These are phyloP conservation scores for Resseliella maxima DNA, from an alignment of 2,888 invertebrate genomes.

Conservation along the genomic window DNA sequence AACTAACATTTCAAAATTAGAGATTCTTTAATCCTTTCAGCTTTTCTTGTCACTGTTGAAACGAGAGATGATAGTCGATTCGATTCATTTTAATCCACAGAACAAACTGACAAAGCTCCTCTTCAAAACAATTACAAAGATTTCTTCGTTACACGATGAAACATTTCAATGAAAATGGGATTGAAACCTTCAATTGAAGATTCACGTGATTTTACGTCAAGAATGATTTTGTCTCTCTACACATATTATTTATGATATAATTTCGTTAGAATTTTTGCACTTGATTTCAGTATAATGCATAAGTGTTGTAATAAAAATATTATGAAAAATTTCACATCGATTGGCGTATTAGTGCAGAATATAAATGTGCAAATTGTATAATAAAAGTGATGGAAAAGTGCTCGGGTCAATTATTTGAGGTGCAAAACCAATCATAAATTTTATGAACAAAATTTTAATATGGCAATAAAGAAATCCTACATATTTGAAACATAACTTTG, in stretches of 20 bases:
- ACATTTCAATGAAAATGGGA: background rate
- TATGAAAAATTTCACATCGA: slow-evolving; percentile 1
- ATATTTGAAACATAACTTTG: background rate
- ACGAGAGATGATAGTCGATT: background rate
- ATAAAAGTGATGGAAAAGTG: slow-evolving; percentile 15
- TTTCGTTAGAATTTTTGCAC: background rate
- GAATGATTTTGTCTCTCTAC: background rate
- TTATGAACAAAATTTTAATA: background rate
- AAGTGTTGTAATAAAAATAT: background rate
- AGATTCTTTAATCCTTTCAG: background rate
- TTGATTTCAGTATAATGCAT: background rate
- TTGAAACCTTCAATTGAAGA: background rate
- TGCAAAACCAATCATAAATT: slow-evolving; percentile 27
- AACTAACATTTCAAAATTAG: background rate
- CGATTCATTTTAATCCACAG: background rate
- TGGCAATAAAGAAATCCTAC: background rate
- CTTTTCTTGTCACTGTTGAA: background rate
- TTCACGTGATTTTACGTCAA: background rate
- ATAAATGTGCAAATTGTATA: background rate
- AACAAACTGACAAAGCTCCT: background rate
- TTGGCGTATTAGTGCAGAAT: slow-evolving; percentile 20
- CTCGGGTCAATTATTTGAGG: background rate
- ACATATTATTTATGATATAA: background rate
- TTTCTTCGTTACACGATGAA: background rate
- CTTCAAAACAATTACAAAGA: background rate